Evolutionary conservation across 2,888 invertebrate genomes (phyloP).

Genomic region (Aproaerema taeniolella): DNA sequence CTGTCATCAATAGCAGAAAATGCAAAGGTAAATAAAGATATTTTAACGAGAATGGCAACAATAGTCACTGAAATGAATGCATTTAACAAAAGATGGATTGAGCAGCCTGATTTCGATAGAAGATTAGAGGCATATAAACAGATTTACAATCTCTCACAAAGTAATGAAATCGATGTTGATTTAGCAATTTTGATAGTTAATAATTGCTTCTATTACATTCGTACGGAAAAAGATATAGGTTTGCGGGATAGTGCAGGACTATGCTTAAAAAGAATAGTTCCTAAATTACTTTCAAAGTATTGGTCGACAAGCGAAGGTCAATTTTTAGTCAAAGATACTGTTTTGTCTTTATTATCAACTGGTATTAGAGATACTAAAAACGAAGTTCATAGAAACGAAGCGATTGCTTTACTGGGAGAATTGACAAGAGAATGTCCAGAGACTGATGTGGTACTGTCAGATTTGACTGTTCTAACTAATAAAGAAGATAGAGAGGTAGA

Average conservation of each 20-base stretch:
- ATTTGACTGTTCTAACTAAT: constrained; percentile 82
- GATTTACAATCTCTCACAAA: constrained; percentile 76
- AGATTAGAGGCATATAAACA: constrained; percentile 87
- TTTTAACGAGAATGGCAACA: constrained; percentile 69
- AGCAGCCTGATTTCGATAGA: constrained; percentile 93
- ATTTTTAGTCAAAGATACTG: constrained; percentile 83
- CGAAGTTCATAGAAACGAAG: constrained; percentile 86
- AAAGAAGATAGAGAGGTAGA: constrained; percentile 90
- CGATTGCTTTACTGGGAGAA: constrained; percentile 86
- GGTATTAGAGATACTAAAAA: constrained; percentile 84
- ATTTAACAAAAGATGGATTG: constrained; percentile 91
- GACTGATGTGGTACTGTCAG: constrained; percentile 83
- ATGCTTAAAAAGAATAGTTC: constrained; percentile 83
- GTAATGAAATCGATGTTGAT: constrained; percentile 76
- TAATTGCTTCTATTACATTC: constrained; percentile 88
- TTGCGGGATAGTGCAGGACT: constrained; percentile 86
- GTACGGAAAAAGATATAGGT: constrained; percentile 89
- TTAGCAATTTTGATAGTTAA: constrained; percentile 85
- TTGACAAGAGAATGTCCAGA: constrained; percentile 84
- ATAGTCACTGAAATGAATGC: constrained; percentile 87
- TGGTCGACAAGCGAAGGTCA: constrained; percentile 76
- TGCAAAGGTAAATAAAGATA: constrained; percentile 46
- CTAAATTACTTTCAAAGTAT: constrained; percentile 78
- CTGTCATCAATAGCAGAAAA: constrained; percentile 78
- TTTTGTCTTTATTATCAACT: constrained; percentile 83